phyloP scores from a whole-genome alignment of 2,888 invertebrate species.

The Cheilosia soror region DNA sequence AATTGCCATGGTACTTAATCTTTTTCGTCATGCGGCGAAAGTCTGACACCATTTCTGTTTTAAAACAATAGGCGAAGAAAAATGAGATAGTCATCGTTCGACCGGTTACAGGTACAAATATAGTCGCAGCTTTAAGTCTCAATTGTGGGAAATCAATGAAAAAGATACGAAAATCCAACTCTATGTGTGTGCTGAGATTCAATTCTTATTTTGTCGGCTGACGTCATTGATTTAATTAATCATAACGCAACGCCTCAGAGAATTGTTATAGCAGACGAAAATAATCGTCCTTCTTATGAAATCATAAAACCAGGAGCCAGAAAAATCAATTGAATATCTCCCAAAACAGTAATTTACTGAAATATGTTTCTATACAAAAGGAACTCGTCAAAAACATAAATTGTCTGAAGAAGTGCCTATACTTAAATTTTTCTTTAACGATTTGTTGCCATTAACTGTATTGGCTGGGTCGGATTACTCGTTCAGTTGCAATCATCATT shows the following conservation, averaged over 20 bases:
- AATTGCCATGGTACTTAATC: no score
- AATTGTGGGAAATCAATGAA: no score
- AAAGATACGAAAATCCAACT: no score
- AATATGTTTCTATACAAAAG: constrained; percentile 11
- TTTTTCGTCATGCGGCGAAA: no score
- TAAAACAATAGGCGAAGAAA: no score
- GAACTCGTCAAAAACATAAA: not conserved
- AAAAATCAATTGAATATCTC: constrained; percentile 30
- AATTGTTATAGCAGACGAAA: not conserved
- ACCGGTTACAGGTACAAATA: no score
- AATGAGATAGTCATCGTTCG: no score
- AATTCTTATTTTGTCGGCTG: no score
- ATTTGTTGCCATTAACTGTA: constrained; percentile 41
- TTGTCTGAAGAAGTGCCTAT: not conserved
- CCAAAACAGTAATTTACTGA: not conserved
- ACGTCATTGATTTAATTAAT: no score
- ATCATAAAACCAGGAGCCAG: constrained; percentile 8
- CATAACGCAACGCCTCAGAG: not conserved
- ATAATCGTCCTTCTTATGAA: not conserved
- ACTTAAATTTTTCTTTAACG: constrained; percentile 28
- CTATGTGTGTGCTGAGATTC: no score
- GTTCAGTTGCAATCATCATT: constrained; percentile 22
- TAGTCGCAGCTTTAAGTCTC: no score
- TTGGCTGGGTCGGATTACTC: constrained; percentile 13
- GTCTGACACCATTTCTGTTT: no score